A percentile compares a stretch with the other conserved stretches of the same genome.
These are phyloP conservation scores for Eupeodes latifasciatus DNA, from an alignment of 2,888 invertebrate genomes.

Conservation along the genomic window DNA sequence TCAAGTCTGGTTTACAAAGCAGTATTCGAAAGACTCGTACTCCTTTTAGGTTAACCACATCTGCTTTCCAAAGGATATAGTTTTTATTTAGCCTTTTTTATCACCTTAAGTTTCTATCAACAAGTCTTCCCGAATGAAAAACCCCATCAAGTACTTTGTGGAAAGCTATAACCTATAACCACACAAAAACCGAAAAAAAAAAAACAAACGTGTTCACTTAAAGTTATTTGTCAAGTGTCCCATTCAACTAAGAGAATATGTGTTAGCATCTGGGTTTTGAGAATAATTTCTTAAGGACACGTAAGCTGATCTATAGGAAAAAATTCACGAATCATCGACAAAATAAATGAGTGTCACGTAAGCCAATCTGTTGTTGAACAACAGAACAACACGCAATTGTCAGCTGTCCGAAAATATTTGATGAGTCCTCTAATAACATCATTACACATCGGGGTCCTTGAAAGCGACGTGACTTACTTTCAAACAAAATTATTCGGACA, in stretches of 20 bases:
- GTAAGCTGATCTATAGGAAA: not conserved
- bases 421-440: conserved; percentile 74
- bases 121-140: conserved; percentile 12
- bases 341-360: conserved; percentile 75
- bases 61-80: too few species aligned
- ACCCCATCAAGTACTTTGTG: not conserved
- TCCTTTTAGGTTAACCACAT: too few species aligned
- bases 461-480: conserved; percentile 61
- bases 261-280: conserved; percentile 42
- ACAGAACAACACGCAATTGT: conserved; percentile 73
- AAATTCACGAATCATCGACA: conserved; percentile 4
- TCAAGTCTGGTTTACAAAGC: too few species aligned
- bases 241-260: not conserved
- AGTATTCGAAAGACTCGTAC: too few species aligned
- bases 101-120: not conserved
- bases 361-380: conserved; percentile 74
- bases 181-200: not conserved
- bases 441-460: conserved; percentile 62
- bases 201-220: conserved; percentile 50
- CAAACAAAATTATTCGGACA: conserved; percentile 26
- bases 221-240: conserved; percentile 74
- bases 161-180: not conserved
- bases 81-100: too few species aligned
- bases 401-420: conserved; percentile 72
- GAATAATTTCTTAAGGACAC: conserved; percentile 37